A percentile compares a stretch with the other conserved stretches of the same genome.
phyloP scores from a whole-genome alignment of 2,113 vertebrate species.

The Vidua chalybeata region DNA sequence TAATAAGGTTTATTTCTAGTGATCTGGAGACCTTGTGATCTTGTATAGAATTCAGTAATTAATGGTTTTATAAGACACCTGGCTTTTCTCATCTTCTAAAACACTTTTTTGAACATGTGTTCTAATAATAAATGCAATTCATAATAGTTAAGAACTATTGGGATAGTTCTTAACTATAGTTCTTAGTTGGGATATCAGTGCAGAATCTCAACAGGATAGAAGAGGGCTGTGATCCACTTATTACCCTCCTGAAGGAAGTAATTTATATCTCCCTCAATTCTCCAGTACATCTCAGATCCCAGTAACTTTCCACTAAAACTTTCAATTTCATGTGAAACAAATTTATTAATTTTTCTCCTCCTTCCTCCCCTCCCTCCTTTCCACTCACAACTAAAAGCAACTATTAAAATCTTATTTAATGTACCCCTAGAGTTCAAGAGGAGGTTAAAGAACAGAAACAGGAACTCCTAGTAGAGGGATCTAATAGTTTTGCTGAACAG shows the following conservation, averaged over 20 bases:
- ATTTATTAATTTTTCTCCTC: not conserved
- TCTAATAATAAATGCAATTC: constrained; percentile 2
- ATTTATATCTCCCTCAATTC: not conserved
- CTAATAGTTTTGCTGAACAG: not conserved
- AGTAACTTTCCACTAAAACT: not conserved
- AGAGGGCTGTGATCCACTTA: not conserved
- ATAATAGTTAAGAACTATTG: not conserved
- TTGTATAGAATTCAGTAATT: not conserved
- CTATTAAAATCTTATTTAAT: not conserved
- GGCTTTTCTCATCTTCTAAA: not conserved
- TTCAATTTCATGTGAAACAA: not conserved
- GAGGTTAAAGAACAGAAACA: not conserved
- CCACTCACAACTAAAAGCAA: not conserved
- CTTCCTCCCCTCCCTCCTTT: not conserved
- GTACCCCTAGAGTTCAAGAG: not conserved
- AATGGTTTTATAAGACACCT: not conserved
- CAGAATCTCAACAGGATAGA: not conserved
- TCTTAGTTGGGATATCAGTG: not conserved
- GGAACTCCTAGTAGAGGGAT: not conserved
- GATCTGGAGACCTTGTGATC: not conserved
- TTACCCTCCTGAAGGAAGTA: not conserved
- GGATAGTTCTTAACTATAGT: no score
- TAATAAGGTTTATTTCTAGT: constrained; percentile 1
- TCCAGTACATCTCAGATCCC: not conserved
- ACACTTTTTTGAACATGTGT: not conserved